Conservation (phyloP, 2,113 vertebrate species). For the Nothobranchius furzeri region DNA sequence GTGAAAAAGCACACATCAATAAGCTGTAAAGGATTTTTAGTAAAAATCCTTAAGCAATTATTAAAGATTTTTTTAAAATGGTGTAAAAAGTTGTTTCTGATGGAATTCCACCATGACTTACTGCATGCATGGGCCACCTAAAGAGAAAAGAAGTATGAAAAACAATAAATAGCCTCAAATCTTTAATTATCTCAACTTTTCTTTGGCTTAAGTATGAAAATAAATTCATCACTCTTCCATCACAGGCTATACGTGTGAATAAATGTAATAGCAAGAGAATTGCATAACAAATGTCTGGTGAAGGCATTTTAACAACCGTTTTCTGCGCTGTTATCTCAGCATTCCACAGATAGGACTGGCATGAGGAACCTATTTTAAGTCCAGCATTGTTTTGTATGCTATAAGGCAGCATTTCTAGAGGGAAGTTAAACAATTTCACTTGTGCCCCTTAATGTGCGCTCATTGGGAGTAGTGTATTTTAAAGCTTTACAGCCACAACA, state of each 20-base stretch:
- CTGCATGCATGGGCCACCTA: no score
- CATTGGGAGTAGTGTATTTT: neutral
- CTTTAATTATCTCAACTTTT: neutral
- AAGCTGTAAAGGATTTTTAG: no score
- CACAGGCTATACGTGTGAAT: no score
- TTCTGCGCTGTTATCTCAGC: constrained; percentile 24
- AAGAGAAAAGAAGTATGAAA: no score
- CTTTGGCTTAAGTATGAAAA: neutral
- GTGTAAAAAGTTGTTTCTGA: no score
- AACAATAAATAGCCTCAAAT: neutral
- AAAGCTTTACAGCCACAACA: neutral
- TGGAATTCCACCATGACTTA: no score
- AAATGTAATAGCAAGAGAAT: constrained; percentile 1
- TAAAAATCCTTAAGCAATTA: no score
- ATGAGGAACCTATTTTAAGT: constrained; percentile 38
- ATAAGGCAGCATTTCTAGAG: neutral
- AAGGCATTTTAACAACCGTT: neutral
- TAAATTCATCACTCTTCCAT: neutral
- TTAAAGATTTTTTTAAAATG: no score
- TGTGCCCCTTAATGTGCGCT: no score
- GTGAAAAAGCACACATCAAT: no score
- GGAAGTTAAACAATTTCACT: no score
- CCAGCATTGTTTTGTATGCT: neutral
- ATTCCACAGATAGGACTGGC: constrained; percentile 64
- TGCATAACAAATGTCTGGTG: constrained; percentile 6